These are phyloP conservation scores for Ctenicera cuprea DNA, from an alignment of 2,888 invertebrate genomes.

Conservation along the genomic window DNA sequence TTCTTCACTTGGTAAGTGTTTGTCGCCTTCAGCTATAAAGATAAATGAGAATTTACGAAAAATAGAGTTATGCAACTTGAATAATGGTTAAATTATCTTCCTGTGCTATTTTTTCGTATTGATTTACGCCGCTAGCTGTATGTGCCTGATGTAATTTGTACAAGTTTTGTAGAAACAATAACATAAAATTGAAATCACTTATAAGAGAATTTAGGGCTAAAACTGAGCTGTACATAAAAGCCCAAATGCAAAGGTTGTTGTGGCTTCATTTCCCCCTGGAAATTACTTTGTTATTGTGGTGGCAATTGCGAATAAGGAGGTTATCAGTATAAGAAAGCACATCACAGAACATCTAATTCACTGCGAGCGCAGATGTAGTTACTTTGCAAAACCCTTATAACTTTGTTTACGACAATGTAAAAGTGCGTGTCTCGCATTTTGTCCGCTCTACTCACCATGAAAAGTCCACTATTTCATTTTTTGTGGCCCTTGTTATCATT, in stretches of 20 bases:
- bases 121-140: no score
- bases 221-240: not conserved
- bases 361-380: conserved; percentile 10
- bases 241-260: not conserved
- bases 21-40: not conserved
- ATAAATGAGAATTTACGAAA: no score
- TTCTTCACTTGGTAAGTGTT: not conserved
- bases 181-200: no score
- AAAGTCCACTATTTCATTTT: conserved; percentile 32
- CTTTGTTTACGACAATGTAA: conserved; percentile 24
- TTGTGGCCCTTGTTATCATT: conserved; percentile 30
- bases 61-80: no score
- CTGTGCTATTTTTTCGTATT: no score
- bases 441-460: not conserved
- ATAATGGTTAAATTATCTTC: no score
- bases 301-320: conserved; percentile 15
- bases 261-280: conserved; percentile 7
- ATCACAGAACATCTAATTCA: conserved; percentile 9
- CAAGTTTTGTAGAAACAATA: no score
- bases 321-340: conserved; percentile 16
- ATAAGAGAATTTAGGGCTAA: not conserved
- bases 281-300: conserved; percentile 25
- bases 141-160: no score
- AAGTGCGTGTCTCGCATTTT: conserved; percentile 24
- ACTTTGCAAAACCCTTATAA: conserved; percentile 20